phyloP scores from a whole-genome alignment of 2,113 vertebrate species.

The Scomber scombrus region DNA sequence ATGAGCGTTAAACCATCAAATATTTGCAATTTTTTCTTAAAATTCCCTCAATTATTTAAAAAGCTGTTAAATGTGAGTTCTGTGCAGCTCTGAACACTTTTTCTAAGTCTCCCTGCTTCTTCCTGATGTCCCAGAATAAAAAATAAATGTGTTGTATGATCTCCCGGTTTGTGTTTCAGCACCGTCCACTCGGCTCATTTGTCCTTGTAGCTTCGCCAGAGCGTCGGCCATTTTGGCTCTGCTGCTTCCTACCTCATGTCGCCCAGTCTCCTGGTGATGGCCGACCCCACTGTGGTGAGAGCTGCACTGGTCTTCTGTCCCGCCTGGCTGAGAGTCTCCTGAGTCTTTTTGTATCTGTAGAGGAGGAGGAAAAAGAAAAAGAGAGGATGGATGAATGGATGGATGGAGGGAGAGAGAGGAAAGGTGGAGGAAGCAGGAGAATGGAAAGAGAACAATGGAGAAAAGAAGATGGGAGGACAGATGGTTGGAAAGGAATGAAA shows the following conservation, averaged over 20 bases:
- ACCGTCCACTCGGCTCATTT: not conserved
- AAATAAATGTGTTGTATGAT: not conserved
- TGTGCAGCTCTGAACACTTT: no score
- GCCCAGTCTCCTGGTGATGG: conserved; percentile 91
- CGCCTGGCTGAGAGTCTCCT: conserved; percentile 96
- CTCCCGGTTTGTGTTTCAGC: not conserved
- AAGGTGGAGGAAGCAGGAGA: not conserved
- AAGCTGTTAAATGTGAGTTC: no score
- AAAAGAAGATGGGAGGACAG: not conserved
- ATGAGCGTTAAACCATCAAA: no score
- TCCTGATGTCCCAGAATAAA: not conserved
- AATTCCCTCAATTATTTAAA: no score
- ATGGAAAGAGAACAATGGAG: conserved; percentile 2
- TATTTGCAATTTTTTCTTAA: no score
- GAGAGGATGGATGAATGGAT: not conserved
- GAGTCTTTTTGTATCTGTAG: conserved; percentile 96
- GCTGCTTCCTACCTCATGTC: conserved; percentile 92
- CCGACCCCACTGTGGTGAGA: conserved; percentile 91
- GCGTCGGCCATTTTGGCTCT: not conserved
- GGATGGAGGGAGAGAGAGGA: not conserved
- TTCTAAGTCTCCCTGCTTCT: no score
- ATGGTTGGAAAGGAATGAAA: not conserved
- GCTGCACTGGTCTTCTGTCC: conserved; percentile 96
- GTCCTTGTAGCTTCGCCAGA: not conserved
- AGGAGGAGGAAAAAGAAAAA: not conserved